A percentile compares a stretch with the other conserved stretches of the same genome.
Conservation (phyloP, 1,140 invertebrate species). For the Caenorhabditis brenneri region DNA sequence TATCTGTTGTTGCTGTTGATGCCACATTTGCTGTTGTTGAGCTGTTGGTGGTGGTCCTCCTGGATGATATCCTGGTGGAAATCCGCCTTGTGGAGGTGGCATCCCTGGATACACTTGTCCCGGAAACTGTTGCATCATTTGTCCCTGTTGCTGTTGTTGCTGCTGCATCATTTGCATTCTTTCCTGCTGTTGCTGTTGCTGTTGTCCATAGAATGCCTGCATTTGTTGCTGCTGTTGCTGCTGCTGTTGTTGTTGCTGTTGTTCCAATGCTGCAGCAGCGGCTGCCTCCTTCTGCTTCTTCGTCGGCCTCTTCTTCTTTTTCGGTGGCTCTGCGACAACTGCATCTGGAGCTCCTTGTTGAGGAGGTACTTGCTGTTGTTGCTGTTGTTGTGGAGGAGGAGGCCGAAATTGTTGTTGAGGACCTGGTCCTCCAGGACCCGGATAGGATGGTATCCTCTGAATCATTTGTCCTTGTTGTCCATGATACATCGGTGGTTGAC, state of each 20-base stretch:
- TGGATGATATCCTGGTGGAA: constrained; percentile 41
- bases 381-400: not conserved
- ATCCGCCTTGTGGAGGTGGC: constrained; percentile 30
- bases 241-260: not conserved
- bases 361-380: not conserved
- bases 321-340: constrained; percentile 19
- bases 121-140: constrained; percentile 1
- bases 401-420: constrained; percentile 12
- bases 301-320: constrained; percentile 51
- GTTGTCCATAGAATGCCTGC: constrained; percentile 8
- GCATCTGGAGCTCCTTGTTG: not conserved
- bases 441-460: constrained; percentile 33
- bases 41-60: constrained; percentile 34
- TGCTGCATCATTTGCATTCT: constrained; percentile 28
- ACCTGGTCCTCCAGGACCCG: constrained; percentile 12
- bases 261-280: constrained; percentile 28
- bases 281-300: constrained; percentile 51
- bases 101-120: constrained; percentile 47
- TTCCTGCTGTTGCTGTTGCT: constrained; percentile 14
- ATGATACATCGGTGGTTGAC: constrained; percentile 7
- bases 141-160: constrained; percentile 38
- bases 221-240: constrained; percentile 40
- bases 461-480: constrained; percentile 34
- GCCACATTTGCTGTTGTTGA: constrained; percentile 46
- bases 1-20: constrained; percentile 43